A percentile compares a stretch with the other conserved stretches of the same genome.
These are phyloP conservation scores for Ciconia maguari DNA, from an alignment of 2,113 vertebrate genomes.

Conservation along the genomic window DNA sequence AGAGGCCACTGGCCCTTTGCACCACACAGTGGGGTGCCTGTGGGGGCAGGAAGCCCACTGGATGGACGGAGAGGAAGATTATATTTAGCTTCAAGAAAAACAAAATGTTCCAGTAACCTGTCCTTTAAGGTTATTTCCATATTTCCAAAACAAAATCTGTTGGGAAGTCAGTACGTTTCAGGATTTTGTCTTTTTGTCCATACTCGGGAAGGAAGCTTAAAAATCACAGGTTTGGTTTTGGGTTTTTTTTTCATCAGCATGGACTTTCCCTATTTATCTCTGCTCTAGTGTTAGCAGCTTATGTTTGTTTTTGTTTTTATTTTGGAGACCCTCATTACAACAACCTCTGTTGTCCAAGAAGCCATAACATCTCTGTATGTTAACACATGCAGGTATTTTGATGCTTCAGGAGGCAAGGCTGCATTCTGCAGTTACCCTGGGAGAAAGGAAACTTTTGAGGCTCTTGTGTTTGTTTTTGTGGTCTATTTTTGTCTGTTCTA, in stretches of 20 bases:
- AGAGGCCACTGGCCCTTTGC: not conserved
- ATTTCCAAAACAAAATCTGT: not conserved
- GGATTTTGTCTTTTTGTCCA: not conserved
- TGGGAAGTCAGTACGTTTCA: not conserved
- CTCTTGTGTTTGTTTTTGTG: not conserved
- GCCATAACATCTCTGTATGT: not conserved
- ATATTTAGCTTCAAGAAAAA: not conserved
- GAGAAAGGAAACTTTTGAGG: not conserved
- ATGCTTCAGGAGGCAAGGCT: not conserved
- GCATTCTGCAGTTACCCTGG: not conserved
- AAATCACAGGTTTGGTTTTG: not conserved
- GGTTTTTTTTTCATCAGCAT: not conserved
- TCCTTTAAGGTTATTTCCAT: not conserved
- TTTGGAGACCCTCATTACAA: not conserved
- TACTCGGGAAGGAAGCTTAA: not conserved
- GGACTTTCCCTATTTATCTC: not conserved
- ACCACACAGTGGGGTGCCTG: fast-evolving
- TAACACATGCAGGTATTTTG: not conserved
- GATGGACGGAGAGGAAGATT: not conserved
- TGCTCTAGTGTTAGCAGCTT: not conserved
- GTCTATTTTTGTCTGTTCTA: not conserved
- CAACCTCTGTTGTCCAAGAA: not conserved
- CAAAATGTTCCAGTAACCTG: not conserved
- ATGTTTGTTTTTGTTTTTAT: not conserved
- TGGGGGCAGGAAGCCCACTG: not conserved